phyloP scores from a whole-genome alignment of 2,797 vertebrate genomes.

The Myotis daubentonii region DNA sequence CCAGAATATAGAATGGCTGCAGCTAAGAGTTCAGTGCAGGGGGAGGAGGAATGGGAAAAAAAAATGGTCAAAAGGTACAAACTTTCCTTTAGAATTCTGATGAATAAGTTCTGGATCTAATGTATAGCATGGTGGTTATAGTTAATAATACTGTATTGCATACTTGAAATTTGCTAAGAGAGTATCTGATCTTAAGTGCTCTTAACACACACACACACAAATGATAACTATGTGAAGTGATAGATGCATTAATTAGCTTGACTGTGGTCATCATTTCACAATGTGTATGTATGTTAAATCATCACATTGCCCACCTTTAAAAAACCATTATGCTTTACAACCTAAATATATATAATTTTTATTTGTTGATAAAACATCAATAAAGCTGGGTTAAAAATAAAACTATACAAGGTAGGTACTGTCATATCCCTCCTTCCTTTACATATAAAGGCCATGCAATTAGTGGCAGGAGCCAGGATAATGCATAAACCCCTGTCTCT shows the following conservation, averaged over 20 bases:
- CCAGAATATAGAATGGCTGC: neutral
- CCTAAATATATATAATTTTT: neutral
- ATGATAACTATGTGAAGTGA: neutral
- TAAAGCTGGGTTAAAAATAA: neutral
- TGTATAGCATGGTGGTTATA: neutral
- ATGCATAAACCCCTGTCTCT: neutral
- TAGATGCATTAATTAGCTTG: neutral
- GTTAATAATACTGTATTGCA: neutral
- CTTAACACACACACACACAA: neutral
- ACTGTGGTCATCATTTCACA: neutral
- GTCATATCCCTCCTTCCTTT: neutral
- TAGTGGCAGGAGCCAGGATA: neutral
- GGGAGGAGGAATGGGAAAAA: neutral
- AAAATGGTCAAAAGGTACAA: neutral
- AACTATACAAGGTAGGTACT: neutral
- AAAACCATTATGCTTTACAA: neutral
- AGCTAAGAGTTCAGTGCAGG: neutral
- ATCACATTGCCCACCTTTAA: neutral
- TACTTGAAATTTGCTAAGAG: neutral
- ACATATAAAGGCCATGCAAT: neutral
- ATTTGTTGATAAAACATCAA: neutral
- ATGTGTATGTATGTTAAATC: neutral
- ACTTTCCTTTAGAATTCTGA: neutral
- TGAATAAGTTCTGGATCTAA: neutral
- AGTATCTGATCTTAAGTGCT: neutral